phyloP scores from a whole-genome alignment of 1,140 invertebrate genomes.

The Antheraea mylitta region DNA sequence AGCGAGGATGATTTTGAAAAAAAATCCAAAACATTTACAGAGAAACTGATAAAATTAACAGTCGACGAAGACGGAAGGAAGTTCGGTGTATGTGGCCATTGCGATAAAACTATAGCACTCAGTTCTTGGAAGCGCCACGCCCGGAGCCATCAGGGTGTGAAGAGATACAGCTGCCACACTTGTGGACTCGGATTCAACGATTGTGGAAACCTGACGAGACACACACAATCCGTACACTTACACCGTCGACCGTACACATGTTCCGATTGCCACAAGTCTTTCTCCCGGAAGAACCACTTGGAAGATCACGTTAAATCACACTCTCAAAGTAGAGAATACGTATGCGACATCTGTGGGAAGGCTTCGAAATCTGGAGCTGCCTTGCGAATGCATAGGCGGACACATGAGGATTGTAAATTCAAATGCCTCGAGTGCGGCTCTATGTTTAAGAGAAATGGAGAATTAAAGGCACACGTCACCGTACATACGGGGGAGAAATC shows the following conservation, averaged over 20 bases:
- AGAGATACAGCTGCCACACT: slow-evolving; percentile 40
- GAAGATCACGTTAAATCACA: slow-evolving; percentile 72
- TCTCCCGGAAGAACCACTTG: slow-evolving; percentile 72
- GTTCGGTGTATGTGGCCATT: slow-evolving; percentile 70
- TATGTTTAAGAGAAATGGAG: slow-evolving; percentile 39
- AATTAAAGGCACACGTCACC: slow-evolving; percentile 43
- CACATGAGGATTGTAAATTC: slow-evolving; percentile 33
- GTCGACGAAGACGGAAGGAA: slow-evolving; percentile 39
- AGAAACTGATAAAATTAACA: slow-evolving; percentile 17
- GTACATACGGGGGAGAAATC: slow-evolving; percentile 52
- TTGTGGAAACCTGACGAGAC: slow-evolving; percentile 72
- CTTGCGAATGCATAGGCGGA: slow-evolving; percentile 47
- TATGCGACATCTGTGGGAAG: slow-evolving; percentile 71
- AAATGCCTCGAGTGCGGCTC: slow-evolving; percentile 60
- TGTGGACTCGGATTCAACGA: slow-evolving; percentile 56
- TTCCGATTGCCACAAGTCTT: slow-evolving; percentile 68
- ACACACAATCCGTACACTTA: slow-evolving; percentile 72
- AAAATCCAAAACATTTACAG: background rate
- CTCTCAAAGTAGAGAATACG: slow-evolving; percentile 78
- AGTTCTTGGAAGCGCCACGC: slow-evolving; percentile 49
- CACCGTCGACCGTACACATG: slow-evolving; percentile 75
- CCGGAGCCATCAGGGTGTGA: slow-evolving; percentile 31
- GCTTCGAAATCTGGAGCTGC: slow-evolving; percentile 47
- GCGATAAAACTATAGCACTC: slow-evolving; percentile 64
- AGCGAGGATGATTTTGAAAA: slow-evolving; percentile 7